Evolutionary conservation across 2,113 vertebrate species (phyloP).

Genomic region (Numenius arquata): DNA sequence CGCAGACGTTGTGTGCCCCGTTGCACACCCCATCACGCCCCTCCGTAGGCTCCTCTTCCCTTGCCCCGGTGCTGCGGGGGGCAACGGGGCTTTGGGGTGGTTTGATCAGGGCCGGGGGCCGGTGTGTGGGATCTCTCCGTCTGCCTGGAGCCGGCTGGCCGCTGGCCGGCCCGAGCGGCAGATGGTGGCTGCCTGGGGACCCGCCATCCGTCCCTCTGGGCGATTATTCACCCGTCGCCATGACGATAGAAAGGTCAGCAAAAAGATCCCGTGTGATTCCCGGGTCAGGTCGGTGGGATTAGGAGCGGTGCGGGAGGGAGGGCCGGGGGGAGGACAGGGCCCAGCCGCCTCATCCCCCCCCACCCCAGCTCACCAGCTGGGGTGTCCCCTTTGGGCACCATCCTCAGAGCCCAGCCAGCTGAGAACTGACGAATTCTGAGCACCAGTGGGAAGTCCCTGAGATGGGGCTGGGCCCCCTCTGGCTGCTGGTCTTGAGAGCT

Average conservation of each 20-base stretch:
- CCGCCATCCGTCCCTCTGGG: neutral
- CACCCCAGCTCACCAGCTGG: neutral
- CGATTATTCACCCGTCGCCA: conserved; percentile 65
- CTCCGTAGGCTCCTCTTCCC: neutral
- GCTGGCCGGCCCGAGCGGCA: conserved; percentile 19
- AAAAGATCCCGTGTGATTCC: conserved; percentile 52
- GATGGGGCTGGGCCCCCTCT: neutral
- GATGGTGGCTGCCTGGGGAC: conserved; percentile 68
- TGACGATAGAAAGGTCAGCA: conserved; percentile 60
- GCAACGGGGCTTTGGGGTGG: neutral
- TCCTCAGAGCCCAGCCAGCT: neutral
- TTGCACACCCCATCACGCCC: neutral
- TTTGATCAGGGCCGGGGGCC: neutral
- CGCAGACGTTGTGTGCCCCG: rapidly evolving
- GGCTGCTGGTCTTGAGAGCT: neutral
- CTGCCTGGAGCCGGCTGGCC: neutral
- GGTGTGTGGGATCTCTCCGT: neutral
- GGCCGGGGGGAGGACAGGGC: neutral
- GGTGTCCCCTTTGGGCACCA: neutral
- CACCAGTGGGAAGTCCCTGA: neutral
- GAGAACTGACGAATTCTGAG: neutral
- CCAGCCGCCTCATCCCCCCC: neutral
- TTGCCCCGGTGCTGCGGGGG: neutral
- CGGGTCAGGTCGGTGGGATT: neutral
- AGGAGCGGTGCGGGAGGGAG: neutral